A percentile compares a stretch with the other conserved stretches of the same genome.
Evolutionary conservation across 2,113 vertebrate species (phyloP).

Genomic region (Dunckerocampus dactyliophorus): DNA sequence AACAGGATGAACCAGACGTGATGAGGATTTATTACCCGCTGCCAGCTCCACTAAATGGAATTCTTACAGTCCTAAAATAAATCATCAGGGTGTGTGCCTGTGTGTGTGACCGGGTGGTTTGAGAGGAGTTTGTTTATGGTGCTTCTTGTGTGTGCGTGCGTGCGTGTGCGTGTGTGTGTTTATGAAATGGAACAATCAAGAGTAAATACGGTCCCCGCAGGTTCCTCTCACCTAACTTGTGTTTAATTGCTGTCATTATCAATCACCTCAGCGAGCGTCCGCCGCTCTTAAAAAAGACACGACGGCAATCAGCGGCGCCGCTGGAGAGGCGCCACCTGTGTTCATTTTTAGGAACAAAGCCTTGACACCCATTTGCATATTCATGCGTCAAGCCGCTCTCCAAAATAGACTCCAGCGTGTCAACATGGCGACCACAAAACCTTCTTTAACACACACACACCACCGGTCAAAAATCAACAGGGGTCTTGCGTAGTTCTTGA

Average conservation of each 20-base stretch:
- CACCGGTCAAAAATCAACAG: too few relatives aligned
- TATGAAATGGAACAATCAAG: slow-evolving; percentile 27
- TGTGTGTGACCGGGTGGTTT: neutral
- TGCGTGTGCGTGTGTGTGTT: slow-evolving; percentile 6
- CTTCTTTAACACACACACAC: too few relatives aligned
- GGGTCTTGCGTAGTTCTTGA: too few relatives aligned
- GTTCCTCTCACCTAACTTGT: slow-evolving; percentile 1
- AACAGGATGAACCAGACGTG: slow-evolving; percentile 71
- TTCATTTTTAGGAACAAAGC: too few relatives aligned
- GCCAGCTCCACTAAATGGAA: slow-evolving; percentile 74
- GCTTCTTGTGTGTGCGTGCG: slow-evolving; percentile 1
- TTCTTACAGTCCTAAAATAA: slow-evolving; percentile 71
- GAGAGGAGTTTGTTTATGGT: neutral
- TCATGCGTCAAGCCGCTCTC: neutral
- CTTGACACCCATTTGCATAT: neutral
- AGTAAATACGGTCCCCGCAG: neutral
- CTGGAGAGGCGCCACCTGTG: too few relatives aligned
- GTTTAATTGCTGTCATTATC: slow-evolving; percentile 3
- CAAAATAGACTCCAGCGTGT: neutral
- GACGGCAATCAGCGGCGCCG: too few relatives aligned
- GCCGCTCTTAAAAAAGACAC: too few relatives aligned
- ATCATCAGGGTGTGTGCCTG: slow-evolving; percentile 37
- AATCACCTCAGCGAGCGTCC: slow-evolving; percentile 1
- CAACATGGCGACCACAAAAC: neutral
- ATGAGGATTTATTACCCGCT: slow-evolving; percentile 77